Conservation (phyloP, 2,113 vertebrate species). For the Neolamprologus sp. region DNA sequence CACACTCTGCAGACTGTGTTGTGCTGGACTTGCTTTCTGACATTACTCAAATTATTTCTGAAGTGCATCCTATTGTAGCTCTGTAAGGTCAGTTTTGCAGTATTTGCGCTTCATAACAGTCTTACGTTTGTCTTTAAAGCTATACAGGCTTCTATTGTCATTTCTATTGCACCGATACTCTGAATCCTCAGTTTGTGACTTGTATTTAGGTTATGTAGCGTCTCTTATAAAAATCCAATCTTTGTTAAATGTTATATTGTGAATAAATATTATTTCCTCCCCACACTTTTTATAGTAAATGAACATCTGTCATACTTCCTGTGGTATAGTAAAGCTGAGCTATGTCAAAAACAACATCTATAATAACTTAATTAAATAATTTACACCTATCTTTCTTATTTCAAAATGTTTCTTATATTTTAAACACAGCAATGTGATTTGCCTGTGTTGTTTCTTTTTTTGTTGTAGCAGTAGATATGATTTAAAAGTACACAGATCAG, state of each 20-base stretch:
- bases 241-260: neutral
- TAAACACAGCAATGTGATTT: neutral
- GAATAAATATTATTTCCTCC: neutral
- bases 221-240: neutral
- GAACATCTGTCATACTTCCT: neutral
- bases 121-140: accelerated
- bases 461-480: neutral
- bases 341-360: neutral
- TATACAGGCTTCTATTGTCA: neutral
- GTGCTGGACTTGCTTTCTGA: neutral
- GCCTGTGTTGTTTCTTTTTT: neutral
- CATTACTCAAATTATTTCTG: neutral
- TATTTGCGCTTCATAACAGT: accelerated
- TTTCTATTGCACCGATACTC: neutral
- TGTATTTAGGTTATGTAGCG: neutral
- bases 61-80: neutral
- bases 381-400: neutral
- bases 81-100: neutral
- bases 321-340: neutral
- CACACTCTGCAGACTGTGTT: neutral
- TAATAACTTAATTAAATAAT: neutral
- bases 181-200: neutral
- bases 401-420: neutral
- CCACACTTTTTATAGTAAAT: neutral
- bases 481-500: neutral